Conservation (phyloP, 2,797 vertebrate species). For the Apogon hyalosoma region DNA sequence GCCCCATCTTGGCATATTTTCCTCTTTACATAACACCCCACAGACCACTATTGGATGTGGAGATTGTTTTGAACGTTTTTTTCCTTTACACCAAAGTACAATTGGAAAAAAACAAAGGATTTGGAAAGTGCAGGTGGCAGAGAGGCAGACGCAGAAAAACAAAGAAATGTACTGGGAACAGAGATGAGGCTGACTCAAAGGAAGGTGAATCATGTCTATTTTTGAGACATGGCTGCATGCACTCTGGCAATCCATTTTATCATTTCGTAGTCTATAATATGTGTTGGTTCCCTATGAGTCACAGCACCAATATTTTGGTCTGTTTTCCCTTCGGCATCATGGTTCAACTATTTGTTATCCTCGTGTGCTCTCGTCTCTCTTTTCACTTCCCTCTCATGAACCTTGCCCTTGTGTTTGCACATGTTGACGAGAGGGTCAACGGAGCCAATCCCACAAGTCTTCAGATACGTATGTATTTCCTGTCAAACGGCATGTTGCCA, state of each 20-base stretch:
- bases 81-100: neutral
- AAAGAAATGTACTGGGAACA: slow-evolving; percentile 8
- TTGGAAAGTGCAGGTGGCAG: neutral
- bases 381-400: slow-evolving; percentile 49
- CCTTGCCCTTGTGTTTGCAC: slow-evolving; percentile 46
- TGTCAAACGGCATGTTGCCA: slow-evolving; percentile 56
- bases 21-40: neutral
- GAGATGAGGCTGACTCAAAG: slow-evolving; percentile 40
- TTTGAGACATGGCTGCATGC: slow-evolving; percentile 55
- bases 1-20: neutral
- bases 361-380: slow-evolving; percentile 43
- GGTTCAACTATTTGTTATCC: slow-evolving; percentile 52
- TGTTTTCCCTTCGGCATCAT: slow-evolving; percentile 44
- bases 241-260: slow-evolving; percentile 53
- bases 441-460: slow-evolving; percentile 81
- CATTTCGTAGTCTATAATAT: slow-evolving; percentile 67
- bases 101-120: slow-evolving; percentile 7
- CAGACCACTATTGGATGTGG: neutral
- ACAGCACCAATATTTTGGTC: slow-evolving; percentile 68
- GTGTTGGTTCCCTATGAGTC: slow-evolving; percentile 61
- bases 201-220: slow-evolving; percentile 67
- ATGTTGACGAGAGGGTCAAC: slow-evolving; percentile 63
- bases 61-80: neutral
- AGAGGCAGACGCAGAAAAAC: slow-evolving; percentile 10
- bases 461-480: slow-evolving; percentile 69